Percentiles rank a stretch among this genome's conserved stretches.
These are phyloP conservation scores for Calameuta filiformis DNA, from an alignment of 2,888 invertebrate genomes.

Conservation along the genomic window DNA sequence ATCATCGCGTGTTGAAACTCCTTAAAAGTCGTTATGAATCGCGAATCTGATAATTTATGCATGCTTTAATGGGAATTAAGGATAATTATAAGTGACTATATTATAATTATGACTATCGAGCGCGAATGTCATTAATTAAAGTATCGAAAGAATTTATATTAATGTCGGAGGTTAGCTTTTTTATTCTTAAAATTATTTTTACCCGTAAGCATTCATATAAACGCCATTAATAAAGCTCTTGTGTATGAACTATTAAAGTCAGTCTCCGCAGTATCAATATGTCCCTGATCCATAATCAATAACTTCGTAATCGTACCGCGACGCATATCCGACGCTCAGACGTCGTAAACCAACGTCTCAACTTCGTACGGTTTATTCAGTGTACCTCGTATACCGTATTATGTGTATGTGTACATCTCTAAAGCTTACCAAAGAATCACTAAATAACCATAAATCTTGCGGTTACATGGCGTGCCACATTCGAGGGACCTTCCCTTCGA, in stretches of 20 bases:
- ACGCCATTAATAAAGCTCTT: background rate
- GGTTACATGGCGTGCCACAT: background rate
- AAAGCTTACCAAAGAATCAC: background rate
- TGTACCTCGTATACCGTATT: background rate
- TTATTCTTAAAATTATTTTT: background rate
- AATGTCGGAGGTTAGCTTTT: background rate
- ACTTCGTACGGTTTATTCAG: background rate
- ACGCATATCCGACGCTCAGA: background rate
- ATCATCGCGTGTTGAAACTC: background rate
- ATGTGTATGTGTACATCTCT: background rate
- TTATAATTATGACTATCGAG: background rate
- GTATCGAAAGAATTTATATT: background rate
- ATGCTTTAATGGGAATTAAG: background rate
- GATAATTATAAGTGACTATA: background rate
- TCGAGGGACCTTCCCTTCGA: background rate
- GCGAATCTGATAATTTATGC: background rate
- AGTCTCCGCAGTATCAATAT: background rate
- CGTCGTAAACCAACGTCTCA: background rate
- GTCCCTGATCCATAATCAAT: background rate
- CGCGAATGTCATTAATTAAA: background rate
- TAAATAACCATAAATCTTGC: background rate
- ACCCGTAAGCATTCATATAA: background rate
- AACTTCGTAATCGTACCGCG: background rate
- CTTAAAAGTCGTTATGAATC: background rate
- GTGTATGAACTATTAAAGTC: background rate